These are phyloP conservation scores for Agrochola litura DNA, from an alignment of 2,888 invertebrate genomes.

Conservation along the genomic window DNA sequence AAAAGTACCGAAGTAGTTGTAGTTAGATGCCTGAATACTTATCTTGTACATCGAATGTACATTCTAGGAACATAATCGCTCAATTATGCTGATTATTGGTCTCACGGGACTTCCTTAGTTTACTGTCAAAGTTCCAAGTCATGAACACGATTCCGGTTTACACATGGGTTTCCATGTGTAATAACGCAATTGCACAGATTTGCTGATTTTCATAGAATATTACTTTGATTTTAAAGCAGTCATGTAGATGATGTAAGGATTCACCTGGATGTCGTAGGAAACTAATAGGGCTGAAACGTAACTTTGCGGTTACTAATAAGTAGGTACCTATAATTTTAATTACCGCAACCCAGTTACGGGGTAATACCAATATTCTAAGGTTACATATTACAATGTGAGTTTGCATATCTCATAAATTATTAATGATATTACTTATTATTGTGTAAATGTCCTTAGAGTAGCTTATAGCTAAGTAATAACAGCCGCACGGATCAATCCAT, in stretches of 20 bases:
- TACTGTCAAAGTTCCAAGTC: not conserved
- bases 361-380: conserved; percentile 26
- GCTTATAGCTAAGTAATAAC: too few species aligned
- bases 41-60: conserved; percentile 13
- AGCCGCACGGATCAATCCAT: too few species aligned
- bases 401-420: not conserved
- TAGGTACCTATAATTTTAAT: not conserved
- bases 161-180: not conserved
- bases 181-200: not conserved
- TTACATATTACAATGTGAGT: not conserved
- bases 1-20: not conserved
- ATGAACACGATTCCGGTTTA: conserved; percentile 9
- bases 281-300: not conserved
- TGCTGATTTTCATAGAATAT: not conserved
- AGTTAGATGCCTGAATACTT: not conserved
- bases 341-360: not conserved
- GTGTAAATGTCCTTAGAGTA: not conserved
- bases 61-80: not conserved
- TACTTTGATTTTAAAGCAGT: not conserved
- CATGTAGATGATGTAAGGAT: not conserved
- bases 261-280: not conserved
- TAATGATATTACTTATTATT: not conserved
- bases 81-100: conserved; percentile 9
- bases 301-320: conserved; percentile 21
- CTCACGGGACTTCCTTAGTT: conserved; percentile 32